Evolutionary conservation across 1,140 invertebrate genomes (phyloP).

Genomic region (Muscidifurax raptorellus): DNA sequence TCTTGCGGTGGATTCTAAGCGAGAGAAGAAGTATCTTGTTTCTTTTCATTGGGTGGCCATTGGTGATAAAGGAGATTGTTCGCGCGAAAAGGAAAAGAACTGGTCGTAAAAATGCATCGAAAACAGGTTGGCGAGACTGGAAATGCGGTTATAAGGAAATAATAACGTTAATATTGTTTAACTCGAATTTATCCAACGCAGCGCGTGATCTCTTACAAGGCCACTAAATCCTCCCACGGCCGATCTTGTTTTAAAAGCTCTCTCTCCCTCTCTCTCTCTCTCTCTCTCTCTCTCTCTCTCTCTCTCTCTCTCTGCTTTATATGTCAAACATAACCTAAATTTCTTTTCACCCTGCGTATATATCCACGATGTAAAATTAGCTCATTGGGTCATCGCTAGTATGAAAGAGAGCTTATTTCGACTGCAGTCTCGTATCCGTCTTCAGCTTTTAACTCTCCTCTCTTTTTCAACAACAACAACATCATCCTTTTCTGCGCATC

Average conservation of each 20-base stretch:
- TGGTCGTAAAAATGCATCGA: background rate
- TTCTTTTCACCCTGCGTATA: background rate
- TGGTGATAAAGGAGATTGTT: background rate
- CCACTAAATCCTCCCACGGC: too few relatives aligned
- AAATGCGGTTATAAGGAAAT: background rate
- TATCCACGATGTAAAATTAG: background rate
- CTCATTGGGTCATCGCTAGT: conserved; percentile 23
- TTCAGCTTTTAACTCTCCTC: background rate
- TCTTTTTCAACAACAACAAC: background rate
- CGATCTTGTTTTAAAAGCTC: background rate
- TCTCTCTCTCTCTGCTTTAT: too few relatives aligned
- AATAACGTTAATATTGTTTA: too few relatives aligned
- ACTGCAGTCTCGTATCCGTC: background rate
- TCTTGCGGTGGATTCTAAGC: background rate
- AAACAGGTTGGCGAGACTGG: background rate
- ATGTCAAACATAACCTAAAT: background rate
- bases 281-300: too few relatives aligned
- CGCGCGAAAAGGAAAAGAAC: background rate
- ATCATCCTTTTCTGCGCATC: background rate
- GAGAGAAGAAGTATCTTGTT: background rate
- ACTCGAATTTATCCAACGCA: too few relatives aligned
- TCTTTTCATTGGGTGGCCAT: background rate
- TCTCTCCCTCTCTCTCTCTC: too few relatives aligned
- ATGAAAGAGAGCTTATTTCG: background rate
- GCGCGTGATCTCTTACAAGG: too few relatives aligned